These are phyloP conservation scores for Cinclus cinclus DNA, from an alignment of 2,113 vertebrate species.

Conservation along the genomic window DNA sequence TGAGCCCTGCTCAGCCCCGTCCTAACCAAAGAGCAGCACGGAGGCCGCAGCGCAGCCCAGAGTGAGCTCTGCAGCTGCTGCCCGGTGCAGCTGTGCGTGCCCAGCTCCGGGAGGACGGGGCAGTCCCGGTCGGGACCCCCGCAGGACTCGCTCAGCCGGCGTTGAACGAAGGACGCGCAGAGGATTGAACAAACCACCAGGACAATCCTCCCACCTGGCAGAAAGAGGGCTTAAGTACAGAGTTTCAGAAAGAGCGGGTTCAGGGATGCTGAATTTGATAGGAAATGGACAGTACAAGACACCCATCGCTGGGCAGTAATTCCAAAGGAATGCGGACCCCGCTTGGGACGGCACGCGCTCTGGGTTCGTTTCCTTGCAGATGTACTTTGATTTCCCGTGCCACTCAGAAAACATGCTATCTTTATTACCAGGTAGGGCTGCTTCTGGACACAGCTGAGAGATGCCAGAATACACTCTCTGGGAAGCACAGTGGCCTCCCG, in stretches of 20 bases:
- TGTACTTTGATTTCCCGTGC: not conserved
- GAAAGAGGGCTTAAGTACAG: not conserved
- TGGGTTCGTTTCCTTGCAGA: not conserved
- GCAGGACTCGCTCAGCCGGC: not conserved
- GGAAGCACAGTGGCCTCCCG: not conserved
- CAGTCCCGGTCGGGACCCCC: not conserved
- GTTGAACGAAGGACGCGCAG: fast-evolving
- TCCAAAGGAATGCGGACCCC: not conserved
- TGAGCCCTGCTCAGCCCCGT: not conserved
- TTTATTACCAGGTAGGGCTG: not conserved
- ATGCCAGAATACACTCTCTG: not conserved
- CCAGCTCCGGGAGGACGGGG: fast-evolving
- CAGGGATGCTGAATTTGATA: not conserved
- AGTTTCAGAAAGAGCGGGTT: not conserved
- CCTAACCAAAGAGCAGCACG: not conserved
- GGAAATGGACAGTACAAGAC: not conserved
- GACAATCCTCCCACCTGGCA: not conserved
- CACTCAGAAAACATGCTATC: not conserved
- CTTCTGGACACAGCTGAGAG: not conserved
- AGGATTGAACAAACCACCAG: not conserved
- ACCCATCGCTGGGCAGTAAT: fast-evolving
- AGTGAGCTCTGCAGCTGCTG: not conserved
- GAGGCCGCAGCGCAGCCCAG: not conserved
- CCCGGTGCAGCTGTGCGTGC: not conserved
- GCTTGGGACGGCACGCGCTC: not conserved